phyloP scores from a whole-genome alignment of 2,797 vertebrate genomes.

The Sciurus vulgaris region DNA sequence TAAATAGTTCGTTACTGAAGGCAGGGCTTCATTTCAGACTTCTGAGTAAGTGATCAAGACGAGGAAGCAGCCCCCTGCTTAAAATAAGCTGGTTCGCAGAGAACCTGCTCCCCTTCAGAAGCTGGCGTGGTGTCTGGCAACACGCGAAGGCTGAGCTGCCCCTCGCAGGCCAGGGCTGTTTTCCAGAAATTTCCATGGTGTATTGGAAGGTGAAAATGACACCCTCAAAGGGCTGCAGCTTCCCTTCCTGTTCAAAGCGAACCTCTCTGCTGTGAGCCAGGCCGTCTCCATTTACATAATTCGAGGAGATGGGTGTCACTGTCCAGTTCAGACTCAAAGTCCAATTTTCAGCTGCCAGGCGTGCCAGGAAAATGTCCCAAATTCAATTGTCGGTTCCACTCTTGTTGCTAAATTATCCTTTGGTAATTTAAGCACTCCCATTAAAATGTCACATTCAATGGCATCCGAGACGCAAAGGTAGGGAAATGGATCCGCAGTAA shows the following conservation, averaged over 20 bases:
- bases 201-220: constrained; percentile 73
- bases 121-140: neutral
- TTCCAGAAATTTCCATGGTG: constrained; percentile 75
- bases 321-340: constrained; percentile 60
- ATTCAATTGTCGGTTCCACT: neutral
- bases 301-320: constrained; percentile 65
- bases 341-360: constrained; percentile 58
- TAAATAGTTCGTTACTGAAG: neutral
- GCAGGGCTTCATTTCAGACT: neutral
- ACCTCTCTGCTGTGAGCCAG: constrained; percentile 77
- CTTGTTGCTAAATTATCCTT: constrained; percentile 72
- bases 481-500: constrained; percentile 55
- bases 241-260: constrained; percentile 59
- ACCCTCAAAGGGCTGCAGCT: constrained; percentile 35
- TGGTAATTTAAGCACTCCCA: constrained; percentile 75
- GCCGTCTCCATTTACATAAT: constrained; percentile 72
- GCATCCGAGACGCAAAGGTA: constrained; percentile 69
- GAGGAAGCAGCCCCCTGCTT: neutral
- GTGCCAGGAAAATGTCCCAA: constrained; percentile 61
- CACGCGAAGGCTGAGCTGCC: neutral
- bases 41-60: neutral
- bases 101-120: neutral
- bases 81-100: neutral
- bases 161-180: constrained; percentile 62
- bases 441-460: constrained; percentile 65